Base-by-base conservation (phyloP, 2,113 vertebrate species). In the Spilogale gracilis region DNA sequence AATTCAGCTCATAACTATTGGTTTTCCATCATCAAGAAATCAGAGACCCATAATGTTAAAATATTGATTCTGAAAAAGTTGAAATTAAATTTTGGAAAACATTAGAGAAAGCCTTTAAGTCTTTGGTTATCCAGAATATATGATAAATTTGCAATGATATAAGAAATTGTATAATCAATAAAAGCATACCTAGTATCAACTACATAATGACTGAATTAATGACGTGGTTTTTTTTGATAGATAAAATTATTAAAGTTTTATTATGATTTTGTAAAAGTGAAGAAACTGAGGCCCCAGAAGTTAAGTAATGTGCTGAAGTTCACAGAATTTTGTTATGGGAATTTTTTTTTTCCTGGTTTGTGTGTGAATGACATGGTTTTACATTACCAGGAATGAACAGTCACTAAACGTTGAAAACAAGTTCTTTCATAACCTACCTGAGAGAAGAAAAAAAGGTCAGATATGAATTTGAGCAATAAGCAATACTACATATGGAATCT, bases 251-350 rank as follows among this genome's bases (percentile, higher is more conserved):
- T n/a, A 25, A 87, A 84, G 6, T 93, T 11, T 27, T 63, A 71
- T 23, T 83, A 54, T 12, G 27, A 54, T 93, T 80, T 84, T 95
- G 6, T 97, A 67, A 89, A 94, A 89, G 56, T 83, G 61, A 65
- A 65, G 12, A 93, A 80, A 69, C 20, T 2, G 21, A 86, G 6
- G 38, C 9, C 9, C 60, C 60, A 10, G n/a, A 89, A 61, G 81
- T 52, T 74, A 58, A 86, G n/a, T 90, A 93, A 69, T 52, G 23
- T 58, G 30, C 78, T 91, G 17, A 92, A 89, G 52, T 81, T 87
- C 9, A 56, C 10, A 48, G 25, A 32, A 9, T 87, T 95, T 93
- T 43, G 18, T 78, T 95, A 4, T 52, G 7, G 14, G 20, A 1
- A 18, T 69, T 43, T 89, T 52, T 52, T 52, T 63, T 38, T 38